phyloP scores from a whole-genome alignment of 2,797 vertebrate species.

The Lindbergichthys nudifrons region DNA sequence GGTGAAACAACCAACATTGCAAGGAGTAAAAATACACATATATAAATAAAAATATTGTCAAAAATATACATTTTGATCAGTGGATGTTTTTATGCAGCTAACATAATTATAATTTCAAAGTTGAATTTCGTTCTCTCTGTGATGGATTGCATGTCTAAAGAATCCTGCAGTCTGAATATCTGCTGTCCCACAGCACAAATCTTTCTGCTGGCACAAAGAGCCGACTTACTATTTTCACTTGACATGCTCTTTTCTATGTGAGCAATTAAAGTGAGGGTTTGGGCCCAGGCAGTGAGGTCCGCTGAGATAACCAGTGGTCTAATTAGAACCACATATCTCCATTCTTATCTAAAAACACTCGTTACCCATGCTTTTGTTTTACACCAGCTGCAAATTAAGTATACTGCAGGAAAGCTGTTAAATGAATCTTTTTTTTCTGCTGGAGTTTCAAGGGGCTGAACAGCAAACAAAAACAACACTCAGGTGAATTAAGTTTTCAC shows the following conservation, averaged over 20 bases:
- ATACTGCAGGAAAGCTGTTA: conserved; percentile 49
- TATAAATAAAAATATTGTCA: not conserved
- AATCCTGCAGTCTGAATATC: conserved; percentile 40
- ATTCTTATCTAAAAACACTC: conserved; percentile 66
- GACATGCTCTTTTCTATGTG: conserved; percentile 74
- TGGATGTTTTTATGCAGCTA: not conserved
- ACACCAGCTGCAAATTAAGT: conserved; percentile 60
- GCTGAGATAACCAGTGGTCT: conserved; percentile 75
- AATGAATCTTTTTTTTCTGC: conserved; percentile 44
- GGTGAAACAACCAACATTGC: not conserved
- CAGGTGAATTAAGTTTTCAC: conserved; percentile 47
- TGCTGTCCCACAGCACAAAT: conserved; percentile 57
- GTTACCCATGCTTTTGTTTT: conserved; percentile 52
- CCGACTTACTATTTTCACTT: conserved; percentile 71
- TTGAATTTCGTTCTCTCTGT: conserved; percentile 17
- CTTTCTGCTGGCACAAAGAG: conserved; percentile 51
- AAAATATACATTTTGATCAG: no score
- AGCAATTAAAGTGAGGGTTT: conserved; percentile 77
- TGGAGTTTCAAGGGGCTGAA: conserved; percentile 45
- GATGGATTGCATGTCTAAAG: conserved; percentile 49
- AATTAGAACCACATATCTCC: conserved; percentile 78
- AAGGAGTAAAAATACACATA: not conserved
- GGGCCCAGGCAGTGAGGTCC: conserved; percentile 67
- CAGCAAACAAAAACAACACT: conserved; percentile 62
- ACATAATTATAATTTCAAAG: conserved; percentile 27